Evolutionary conservation across 2,113 vertebrate species (phyloP).

Genomic region (Pelecanus crispus): DNA sequence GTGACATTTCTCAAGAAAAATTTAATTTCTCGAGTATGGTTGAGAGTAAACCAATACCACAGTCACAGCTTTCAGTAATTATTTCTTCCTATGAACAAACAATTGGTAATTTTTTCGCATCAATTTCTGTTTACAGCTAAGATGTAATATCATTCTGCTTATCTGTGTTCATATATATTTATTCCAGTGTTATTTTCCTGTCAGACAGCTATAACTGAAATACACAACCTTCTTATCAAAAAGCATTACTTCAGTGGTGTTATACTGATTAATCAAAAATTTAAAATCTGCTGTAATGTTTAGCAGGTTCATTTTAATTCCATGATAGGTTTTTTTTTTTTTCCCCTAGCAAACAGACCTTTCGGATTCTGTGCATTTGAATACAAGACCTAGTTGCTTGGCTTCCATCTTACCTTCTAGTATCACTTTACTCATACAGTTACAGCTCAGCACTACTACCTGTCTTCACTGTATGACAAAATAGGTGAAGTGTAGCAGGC

Average conservation of each 20-base stretch:
- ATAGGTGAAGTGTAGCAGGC: neutral
- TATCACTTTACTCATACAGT: neutral
- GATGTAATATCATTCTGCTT: neutral
- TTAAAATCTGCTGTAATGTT: neutral
- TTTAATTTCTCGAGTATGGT: constrained; percentile 70
- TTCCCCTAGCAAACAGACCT: neutral
- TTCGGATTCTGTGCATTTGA: neutral
- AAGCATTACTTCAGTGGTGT: neutral
- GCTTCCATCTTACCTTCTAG: neutral
- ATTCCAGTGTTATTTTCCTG: neutral
- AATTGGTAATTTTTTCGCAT: constrained; percentile 78
- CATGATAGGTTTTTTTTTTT: neutral
- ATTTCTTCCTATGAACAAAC: constrained; percentile 81
- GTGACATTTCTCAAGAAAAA: constrained; percentile 77
- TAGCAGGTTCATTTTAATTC: neutral
- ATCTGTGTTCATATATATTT: neutral
- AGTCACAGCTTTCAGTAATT: constrained; percentile 72
- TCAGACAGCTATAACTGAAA: neutral
- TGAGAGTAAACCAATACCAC: constrained; percentile 76
- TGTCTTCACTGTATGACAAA: neutral
- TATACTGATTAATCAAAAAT: neutral
- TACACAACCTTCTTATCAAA: neutral
- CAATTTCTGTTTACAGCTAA: neutral
- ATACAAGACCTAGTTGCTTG: neutral
- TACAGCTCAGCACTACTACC: neutral